Evolutionary conservation across 2,888 invertebrate species (phyloP), one percentile per base, ranked within the genome.

Genomic region (Timema cristinae): DNA sequence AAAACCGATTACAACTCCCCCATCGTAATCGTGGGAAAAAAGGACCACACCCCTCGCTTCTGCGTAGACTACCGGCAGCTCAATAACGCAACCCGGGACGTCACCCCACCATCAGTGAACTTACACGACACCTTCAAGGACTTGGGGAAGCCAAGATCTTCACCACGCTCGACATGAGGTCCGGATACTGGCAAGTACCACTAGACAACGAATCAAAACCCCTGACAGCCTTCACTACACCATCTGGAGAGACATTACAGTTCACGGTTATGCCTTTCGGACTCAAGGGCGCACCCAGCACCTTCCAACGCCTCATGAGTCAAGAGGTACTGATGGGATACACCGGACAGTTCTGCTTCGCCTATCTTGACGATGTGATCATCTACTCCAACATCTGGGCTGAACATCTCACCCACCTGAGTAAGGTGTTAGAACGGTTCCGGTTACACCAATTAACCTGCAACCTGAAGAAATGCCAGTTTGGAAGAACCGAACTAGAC

Each of bases 31-130:
- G 71, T 67, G 6, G n/a, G 54, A 48, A 51, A 59, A 72, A 66
- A 69, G 48, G 77, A 63, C 77, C 78, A 7, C 56, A 70, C 73
- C 10, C 66, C 78, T 11, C 10, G n/a, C 56, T 72, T n/a, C 50
- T 73, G 73, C 56, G 69, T 73, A 6, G 68, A 75, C 68, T 75
- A 71, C 47, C 56, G 73, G 15, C 51, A 63, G n/a, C 50, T 76
- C 0, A 74, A 75, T 56, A 52, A 10, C 5, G 16, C 51, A n/a
- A 72, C 73, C 13, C 16, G 13, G 9, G 47, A 48, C 13, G 71
- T 61, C 32, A 69, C 52, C 11, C 70, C 66, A 32, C 74, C 73
- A 7, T 66, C 74, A 66, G 70, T 72, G 1, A 50, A 68, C 11
- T 68, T 74, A 9, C 66, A 67, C n/a, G 72, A 74, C n/a, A 56